Evolutionary conservation across 2,113 vertebrate genomes (phyloP), one percentile per base, ranked within the genome.

Genomic region (Planiliza haematocheilus): DNA sequence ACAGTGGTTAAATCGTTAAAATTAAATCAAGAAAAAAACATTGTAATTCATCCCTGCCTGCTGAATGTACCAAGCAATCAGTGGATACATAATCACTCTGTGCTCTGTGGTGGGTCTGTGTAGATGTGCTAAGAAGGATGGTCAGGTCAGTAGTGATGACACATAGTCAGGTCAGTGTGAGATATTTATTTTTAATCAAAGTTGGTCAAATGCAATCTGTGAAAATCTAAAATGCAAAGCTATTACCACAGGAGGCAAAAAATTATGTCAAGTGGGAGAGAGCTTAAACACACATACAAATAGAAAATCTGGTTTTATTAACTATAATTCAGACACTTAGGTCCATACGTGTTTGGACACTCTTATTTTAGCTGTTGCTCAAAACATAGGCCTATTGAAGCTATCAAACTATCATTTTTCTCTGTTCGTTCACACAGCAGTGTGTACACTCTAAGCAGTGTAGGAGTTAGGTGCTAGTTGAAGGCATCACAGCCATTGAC

Each of bases 81-180:
- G 70, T 0, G 55, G 45, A 48, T 55, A 37, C 63, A 66, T 73
- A 62, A 83, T 86, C 79, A 21, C 67, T 17, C 20, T 16, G 24
- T 3, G 51, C 68, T 57, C 8, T 0, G 41, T 70, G 62, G 76
- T 72, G 79, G 48, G 38, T 60, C 12, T 65, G 69, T 60, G 36
- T 62, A 5, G 59, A 71, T 17, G 4, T 9, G 63, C 56, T 80
- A 62, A 82, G 82, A 72, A 70, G 71, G 36, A 60, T 20, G n/a
- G n/a, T n/a, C n/a, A n/a, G 53, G 43, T 57, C 74, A 65, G 36
- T 81, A 74, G 77, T 53, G 55, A 74, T 74, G 67, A 65, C 59
- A 53, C 62, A n/a, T 24, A 12, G n/a, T 60, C 62, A 1, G 53
- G 43, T 20, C 48, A 18, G 10, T 48, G 56, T 41, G 38, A 62